Evolutionary conservation across 2,113 vertebrate species (phyloP).

Genomic region (Muntiacus muntjak): DNA sequence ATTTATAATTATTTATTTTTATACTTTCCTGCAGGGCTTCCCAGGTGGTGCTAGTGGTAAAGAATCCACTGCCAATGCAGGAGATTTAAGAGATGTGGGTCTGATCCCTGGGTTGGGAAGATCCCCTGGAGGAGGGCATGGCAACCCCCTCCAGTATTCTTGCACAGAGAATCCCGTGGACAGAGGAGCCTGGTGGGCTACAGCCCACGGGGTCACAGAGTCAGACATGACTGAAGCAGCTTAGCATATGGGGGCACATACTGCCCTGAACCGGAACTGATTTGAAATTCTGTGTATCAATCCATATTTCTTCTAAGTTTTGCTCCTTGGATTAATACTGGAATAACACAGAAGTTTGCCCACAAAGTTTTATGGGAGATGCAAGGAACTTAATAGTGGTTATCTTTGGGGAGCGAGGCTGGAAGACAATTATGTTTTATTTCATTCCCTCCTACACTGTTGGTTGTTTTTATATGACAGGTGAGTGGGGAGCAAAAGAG

Average conservation of each 20-base stretch:
- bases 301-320: neutral
- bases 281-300: neutral
- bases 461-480: neutral
- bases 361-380: neutral
- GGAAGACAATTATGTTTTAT: slow-evolving; percentile 11
- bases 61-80: neutral
- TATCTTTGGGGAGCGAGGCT: neutral
- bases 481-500: neutral
- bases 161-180: neutral
- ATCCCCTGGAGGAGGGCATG: neutral
- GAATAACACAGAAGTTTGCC: neutral
- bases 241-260: neutral
- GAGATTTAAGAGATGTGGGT: neutral
- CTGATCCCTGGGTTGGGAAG: neutral
- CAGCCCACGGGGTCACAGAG: neutral
- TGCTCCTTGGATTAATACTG: neutral
- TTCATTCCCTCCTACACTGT: neutral
- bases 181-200: neutral
- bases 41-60: neutral
- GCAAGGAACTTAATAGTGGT: neutral
- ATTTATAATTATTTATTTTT: neutral
- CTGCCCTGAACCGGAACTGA: neutral
- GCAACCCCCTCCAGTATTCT: neutral
- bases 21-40: neutral
- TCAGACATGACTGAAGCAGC: neutral